Evolutionary conservation across 2,888 invertebrate genomes (phyloP).

Genomic region (Creontiades dilutus): DNA sequence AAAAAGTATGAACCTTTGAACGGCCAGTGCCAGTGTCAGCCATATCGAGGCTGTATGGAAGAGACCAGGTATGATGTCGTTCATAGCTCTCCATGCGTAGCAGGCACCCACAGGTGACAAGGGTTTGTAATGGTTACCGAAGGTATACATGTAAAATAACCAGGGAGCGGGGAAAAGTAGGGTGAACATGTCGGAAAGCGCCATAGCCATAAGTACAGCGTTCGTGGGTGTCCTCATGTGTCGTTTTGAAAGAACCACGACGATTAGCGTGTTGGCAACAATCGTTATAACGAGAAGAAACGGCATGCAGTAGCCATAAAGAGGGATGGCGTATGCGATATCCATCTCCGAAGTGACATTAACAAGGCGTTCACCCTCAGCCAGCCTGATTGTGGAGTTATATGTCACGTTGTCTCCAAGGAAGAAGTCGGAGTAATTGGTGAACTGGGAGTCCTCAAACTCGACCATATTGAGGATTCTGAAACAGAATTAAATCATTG

Average conservation of each 20-base stretch:
- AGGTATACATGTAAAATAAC: constrained; percentile 94
- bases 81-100: constrained; percentile 89
- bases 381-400: constrained; percentile 28
- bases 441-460: constrained; percentile 54
- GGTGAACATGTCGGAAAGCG: constrained; percentile 95
- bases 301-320: constrained; percentile 87
- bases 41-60: constrained; percentile 97
- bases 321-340: constrained; percentile 84
- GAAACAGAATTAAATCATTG: constrained; percentile 1
- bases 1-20: constrained; percentile 82
- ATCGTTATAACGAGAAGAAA: constrained; percentile 91
- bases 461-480: constrained; percentile 53
- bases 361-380: constrained; percentile 57
- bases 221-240: constrained; percentile 96
- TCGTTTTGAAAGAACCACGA: constrained; percentile 91
- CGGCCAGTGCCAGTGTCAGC: constrained; percentile 93
- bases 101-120: constrained; percentile 87
- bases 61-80: constrained; percentile 91
- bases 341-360: constrained; percentile 86
- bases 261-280: constrained; percentile 94
- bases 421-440: constrained; percentile 50
- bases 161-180: constrained; percentile 93
- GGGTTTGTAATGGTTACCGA: constrained; percentile 91
- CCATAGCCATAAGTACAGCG: constrained; percentile 96
- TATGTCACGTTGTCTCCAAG: neutral